Conservation (phyloP, 2,797 vertebrate genomes). For the Hafferia zeledoni region DNA sequence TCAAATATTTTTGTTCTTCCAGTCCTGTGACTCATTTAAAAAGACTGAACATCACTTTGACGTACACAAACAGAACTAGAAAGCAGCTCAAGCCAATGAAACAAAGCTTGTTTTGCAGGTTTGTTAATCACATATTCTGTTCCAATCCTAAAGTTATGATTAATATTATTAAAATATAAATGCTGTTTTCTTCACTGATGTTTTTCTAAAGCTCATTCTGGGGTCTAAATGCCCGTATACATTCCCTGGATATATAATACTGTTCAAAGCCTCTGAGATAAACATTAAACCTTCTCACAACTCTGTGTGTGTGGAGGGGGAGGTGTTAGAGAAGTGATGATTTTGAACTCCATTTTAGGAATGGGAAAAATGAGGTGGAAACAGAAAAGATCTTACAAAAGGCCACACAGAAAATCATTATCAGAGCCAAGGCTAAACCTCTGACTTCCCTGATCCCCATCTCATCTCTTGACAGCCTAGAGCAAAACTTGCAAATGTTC, state of each 20-base stretch:
- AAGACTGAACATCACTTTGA: slow-evolving; percentile 52
- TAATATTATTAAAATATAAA: slow-evolving; percentile 11
- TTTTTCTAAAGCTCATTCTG: background rate
- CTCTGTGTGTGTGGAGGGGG: background rate
- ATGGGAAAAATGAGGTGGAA: slow-evolving; percentile 17
- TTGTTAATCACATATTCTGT: background rate
- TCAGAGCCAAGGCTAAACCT: background rate
- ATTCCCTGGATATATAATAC: background rate
- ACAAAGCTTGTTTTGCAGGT: slow-evolving; percentile 40
- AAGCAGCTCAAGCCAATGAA: slow-evolving; percentile 45
- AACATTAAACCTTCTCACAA: slow-evolving; percentile 26
- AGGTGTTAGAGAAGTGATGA: slow-evolving; percentile 32
- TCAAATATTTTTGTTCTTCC: slow-evolving; percentile 60
- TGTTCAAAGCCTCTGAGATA: background rate
- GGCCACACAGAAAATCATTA: background rate
- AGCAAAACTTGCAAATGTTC: background rate
- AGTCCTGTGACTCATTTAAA: slow-evolving; percentile 57
- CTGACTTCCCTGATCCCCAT: background rate
- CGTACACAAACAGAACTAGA: slow-evolving; percentile 40
- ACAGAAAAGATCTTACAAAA: background rate
- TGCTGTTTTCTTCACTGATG: background rate
- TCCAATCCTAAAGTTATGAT: slow-evolving; percentile 17
- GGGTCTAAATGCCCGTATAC: background rate
- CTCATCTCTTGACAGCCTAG: background rate
- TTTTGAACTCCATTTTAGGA: slow-evolving; percentile 32